Base-by-base conservation (phyloP, 2,113 vertebrate species). In the Camelus dromedarius region DNA sequence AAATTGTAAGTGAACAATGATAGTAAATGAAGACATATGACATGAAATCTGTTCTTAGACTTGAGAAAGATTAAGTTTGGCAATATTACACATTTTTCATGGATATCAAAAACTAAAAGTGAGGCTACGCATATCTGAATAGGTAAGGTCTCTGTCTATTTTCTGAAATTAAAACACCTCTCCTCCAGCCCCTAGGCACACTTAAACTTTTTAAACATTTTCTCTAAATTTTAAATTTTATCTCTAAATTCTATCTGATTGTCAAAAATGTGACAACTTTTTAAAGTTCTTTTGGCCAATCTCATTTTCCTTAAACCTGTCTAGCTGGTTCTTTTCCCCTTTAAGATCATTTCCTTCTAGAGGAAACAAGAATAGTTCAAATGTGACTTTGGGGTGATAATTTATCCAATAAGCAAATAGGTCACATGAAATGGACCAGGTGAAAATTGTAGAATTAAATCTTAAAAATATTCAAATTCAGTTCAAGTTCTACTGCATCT, bases 1-100 rank as follows among this genome's bases (percentile, higher is more conserved):
- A 96, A 96, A 92, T 91, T 83, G 35, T 81, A 96, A 97, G 50
- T 93, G 96, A 97, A 96, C 90, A 96, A 92, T 94, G 95, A 89
- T 80, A 92, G 83, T 72, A 94, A 96, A 87, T 76, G 91, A 58
- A 92, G 83, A 93, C 89, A 95, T 80, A 93, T 85, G 96, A 96
- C 81, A 20, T 58, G 24, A 90, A 97, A 89, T 95, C 70, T 97
- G 87, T 94, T 94, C 84, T 80, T 89, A 79, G 76, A 89, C 20
- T 26, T 30, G 60, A 58, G 11, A 90, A 96, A 22, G 24, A 89
- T 92, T 84, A 92, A 28, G 2, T 67, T 84, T 92, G 75, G 58
- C 90, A 90, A 35, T 35, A 86, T 54, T 60, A n/a, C 11, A 75
- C 5, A 73, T 95, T 96, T 93, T 95, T 77, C 69, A 84, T 64